Conservation (phyloP, 1,140 invertebrate species). For the Cydia pomonella region DNA sequence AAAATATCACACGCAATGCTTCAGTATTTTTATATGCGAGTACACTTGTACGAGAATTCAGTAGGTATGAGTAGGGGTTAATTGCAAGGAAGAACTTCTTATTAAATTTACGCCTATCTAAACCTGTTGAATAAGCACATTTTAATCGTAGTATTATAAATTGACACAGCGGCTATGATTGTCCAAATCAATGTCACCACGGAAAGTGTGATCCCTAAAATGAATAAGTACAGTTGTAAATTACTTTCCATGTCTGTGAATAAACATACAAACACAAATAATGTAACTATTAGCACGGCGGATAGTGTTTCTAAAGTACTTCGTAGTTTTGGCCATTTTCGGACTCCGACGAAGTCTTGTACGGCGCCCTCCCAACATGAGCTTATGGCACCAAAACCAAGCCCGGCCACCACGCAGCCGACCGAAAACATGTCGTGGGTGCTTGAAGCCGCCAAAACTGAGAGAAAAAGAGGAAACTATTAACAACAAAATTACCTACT, state of each 20-base stretch:
- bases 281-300: slow-evolving; percentile 47
- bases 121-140: slow-evolving; percentile 49
- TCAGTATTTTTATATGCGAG: no score
- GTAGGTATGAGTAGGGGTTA: neutral
- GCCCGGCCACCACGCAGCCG: slow-evolving; percentile 64
- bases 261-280: slow-evolving; percentile 55
- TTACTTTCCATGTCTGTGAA: slow-evolving; percentile 49
- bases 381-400: slow-evolving; percentile 66
- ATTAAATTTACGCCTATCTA: slow-evolving; percentile 37
- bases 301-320: slow-evolving; percentile 70
- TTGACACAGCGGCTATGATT: slow-evolving; percentile 52
- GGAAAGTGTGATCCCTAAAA: slow-evolving; percentile 54
- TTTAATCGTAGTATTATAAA: slow-evolving; percentile 63
- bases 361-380: slow-evolving; percentile 66
- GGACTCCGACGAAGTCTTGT: slow-evolving; percentile 67
- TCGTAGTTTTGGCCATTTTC: slow-evolving; percentile 72
- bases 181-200: slow-evolving; percentile 57
- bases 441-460: slow-evolving; percentile 62
- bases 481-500: neutral
- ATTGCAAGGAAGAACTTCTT: neutral
- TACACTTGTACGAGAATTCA: neutral
- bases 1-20: neutral
- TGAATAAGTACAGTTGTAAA: slow-evolving; percentile 58
- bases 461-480: slow-evolving; percentile 36
- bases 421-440: slow-evolving; percentile 66